Conservation (phyloP, 1,140 invertebrate genomes). For the Contarinia nasturtii region DNA sequence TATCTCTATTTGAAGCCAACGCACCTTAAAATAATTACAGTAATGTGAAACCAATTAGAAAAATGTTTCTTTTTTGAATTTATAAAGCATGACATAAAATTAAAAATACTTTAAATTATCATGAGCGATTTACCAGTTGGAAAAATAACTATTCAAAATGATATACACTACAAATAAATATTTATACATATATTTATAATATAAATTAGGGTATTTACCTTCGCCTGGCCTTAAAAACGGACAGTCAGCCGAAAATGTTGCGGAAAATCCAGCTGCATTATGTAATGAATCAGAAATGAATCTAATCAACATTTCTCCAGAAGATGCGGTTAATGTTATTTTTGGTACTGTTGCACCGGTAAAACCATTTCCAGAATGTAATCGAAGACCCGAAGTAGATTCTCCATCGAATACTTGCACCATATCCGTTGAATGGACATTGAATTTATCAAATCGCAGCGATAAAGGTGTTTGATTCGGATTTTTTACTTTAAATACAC, state of each 20-base stretch:
- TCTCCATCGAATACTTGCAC: constrained; percentile 82
- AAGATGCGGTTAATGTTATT: constrained; percentile 78
- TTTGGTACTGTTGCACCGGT: constrained; percentile 58
- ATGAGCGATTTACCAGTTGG: too few relatives aligned
- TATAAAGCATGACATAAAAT: too few relatives aligned
- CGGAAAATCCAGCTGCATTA: constrained; percentile 63
- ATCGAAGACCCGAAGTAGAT: constrained; percentile 59
- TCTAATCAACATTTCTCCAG: constrained; percentile 75
- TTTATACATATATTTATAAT: too few relatives aligned
- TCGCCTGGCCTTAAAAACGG: constrained; percentile 63
- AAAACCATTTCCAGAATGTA: constrained; percentile 80
- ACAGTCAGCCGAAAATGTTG: constrained; percentile 86
- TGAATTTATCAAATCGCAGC: constrained; percentile 69
- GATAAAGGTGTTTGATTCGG: constrained; percentile 66
- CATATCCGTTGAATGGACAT: constrained; percentile 67
- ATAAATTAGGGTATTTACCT: too few relatives aligned
- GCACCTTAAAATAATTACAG: too few relatives aligned
- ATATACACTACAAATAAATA: too few relatives aligned
- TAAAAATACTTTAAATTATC: too few relatives aligned
- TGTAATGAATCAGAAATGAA: constrained; percentile 78
- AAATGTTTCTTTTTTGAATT: too few relatives aligned
- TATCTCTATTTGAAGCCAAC: constrained; percentile 75
- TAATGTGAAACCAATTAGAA: too few relatives aligned
- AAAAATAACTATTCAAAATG: too few relatives aligned
- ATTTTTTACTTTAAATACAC: constrained; percentile 70